Conservation (phyloP, 2,113 vertebrate species). For the Lampris incognitus region DNA sequence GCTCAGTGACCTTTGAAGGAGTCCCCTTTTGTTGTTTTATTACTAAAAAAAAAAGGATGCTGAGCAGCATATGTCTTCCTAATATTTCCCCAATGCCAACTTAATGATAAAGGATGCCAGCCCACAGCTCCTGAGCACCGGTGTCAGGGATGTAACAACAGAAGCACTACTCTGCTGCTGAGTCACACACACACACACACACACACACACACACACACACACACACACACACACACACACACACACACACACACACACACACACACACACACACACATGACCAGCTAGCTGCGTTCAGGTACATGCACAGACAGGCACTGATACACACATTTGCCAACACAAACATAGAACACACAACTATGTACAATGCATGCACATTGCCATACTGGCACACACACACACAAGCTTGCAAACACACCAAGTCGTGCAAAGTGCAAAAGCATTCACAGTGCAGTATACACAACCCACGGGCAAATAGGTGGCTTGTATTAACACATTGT, state of each 20-base stretch:
- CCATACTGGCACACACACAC: neutral
- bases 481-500: constrained; percentile 20
- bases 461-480: constrained; percentile 31
- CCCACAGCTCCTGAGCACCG: neutral
- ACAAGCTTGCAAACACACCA: constrained; percentile 17
- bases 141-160: constrained; percentile 21
- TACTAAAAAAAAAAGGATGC: constrained; percentile 20
- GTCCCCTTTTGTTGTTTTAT: constrained; percentile 19
- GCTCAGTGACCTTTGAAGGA: constrained; percentile 31
- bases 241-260: constrained; percentile 5
- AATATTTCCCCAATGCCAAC: constrained; percentile 44
- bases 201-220: neutral
- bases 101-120: constrained; percentile 36
- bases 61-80: constrained; percentile 43
- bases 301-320: no score
- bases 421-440: no score
- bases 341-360: neutral
- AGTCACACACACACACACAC: constrained; percentile 9
- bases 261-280: neutral
- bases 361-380: no score
- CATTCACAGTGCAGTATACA: constrained; percentile 17
- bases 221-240: constrained; percentile 6
- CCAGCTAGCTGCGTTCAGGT: no score
- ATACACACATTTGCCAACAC: neutral
- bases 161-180: constrained; percentile 27